These are phyloP conservation scores for Florisuga fusca DNA, from an alignment of 2,797 vertebrate species.

Conservation along the genomic window DNA sequence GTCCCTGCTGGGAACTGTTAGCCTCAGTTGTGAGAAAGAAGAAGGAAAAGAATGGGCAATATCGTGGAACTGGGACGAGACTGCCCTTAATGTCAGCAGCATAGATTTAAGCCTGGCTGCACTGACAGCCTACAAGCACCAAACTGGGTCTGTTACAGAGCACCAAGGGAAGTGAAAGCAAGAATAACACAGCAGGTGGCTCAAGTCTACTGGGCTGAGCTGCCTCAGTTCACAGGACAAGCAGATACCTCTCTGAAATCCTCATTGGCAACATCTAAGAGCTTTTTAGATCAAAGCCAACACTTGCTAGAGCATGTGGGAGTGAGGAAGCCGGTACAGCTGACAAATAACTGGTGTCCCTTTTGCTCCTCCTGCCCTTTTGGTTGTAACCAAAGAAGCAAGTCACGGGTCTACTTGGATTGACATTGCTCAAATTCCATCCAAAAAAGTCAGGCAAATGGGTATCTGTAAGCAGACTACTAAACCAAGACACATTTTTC, in stretches of 20 bases:
- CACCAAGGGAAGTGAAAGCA: not conserved
- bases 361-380: conserved; percentile 17
- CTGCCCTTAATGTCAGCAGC: not conserved
- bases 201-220: not conserved
- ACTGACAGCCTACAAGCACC: not conserved
- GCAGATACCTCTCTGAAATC: not conserved
- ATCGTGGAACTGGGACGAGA: not conserved
- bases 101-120: not conserved
- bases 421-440: conserved; percentile 7
- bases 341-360: not conserved
- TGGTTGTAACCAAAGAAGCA: not conserved
- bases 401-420: not conserved
- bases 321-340: not conserved
- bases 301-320: not conserved
- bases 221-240: not conserved
- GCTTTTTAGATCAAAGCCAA: conserved; percentile 2
- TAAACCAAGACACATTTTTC: conserved; percentile 42
- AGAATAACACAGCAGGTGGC: not conserved
- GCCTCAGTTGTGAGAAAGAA: not conserved
- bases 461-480: not conserved
- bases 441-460: not conserved
- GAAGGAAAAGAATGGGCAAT: not conserved
- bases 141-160: not conserved
- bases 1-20: not conserved
- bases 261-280: not conserved